A percentile compares a stretch with the other conserved stretches of the same genome.
Conservation (phyloP, 2,888 invertebrate species). For the Aphodius sticticus region DNA sequence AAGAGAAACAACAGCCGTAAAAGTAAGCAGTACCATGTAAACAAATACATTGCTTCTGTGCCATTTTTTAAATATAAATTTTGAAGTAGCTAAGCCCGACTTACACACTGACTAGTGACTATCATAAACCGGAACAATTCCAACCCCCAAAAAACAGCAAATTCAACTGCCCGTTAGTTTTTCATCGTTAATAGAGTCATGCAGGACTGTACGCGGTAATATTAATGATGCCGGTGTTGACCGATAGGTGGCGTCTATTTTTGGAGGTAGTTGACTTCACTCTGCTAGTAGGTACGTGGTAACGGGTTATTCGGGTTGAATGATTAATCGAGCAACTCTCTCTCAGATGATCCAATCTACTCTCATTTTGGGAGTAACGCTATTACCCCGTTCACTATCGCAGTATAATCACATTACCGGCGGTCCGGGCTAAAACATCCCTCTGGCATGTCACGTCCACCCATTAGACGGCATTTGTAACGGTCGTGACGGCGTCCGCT, state of each 20-base stretch:
- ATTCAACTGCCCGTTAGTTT: too few species aligned
- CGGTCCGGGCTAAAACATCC: not conserved
- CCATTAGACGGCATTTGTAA: not conserved
- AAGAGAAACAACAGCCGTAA: too few species aligned
- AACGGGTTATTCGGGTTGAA: not conserved
- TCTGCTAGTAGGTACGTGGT: not conserved
- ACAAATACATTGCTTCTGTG: too few species aligned
- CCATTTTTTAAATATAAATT: too few species aligned
- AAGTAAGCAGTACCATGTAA: too few species aligned
- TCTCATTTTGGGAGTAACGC: not conserved
- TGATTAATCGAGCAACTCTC: not conserved
- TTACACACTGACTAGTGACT: too few species aligned
- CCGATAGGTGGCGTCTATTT: not conserved
- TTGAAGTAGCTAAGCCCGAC: too few species aligned
- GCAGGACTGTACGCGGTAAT: not conserved
- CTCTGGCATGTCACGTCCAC: not conserved
- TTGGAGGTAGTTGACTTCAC: not conserved
- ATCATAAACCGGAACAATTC: too few species aligned
- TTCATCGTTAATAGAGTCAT: not conserved
- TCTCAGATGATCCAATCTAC: conserved; percentile 4
- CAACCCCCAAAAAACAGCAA: too few species aligned
- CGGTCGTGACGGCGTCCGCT: not conserved
- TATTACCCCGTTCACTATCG: not conserved
- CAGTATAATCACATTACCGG: not conserved
- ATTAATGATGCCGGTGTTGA: not conserved